phyloP scores from a whole-genome alignment of 2,888 invertebrate genomes.

The Buathra laborator region DNA sequence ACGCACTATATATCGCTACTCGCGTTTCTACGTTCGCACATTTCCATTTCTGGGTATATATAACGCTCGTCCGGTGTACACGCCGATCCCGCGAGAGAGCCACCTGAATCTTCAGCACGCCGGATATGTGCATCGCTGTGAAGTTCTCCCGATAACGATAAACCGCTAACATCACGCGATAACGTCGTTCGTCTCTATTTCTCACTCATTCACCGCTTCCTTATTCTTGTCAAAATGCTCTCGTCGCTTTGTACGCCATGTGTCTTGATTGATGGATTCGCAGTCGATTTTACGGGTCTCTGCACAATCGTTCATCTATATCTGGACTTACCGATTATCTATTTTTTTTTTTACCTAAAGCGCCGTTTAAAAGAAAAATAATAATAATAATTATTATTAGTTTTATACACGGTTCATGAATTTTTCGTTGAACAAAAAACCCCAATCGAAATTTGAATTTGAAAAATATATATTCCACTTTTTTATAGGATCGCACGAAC shows the following conservation, averaged over 20 bases:
- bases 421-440: too few species aligned
- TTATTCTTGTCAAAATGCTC: neutral
- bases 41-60: constrained; percentile 17
- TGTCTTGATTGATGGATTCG: constrained; percentile 17
- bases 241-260: neutral
- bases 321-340: neutral
- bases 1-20: neutral
- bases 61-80: constrained; percentile 9
- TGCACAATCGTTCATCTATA: neutral
- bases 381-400: too few species aligned
- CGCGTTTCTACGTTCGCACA: constrained; percentile 11
- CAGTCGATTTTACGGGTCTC: neutral
- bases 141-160: constrained; percentile 52
- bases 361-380: neutral
- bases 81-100: constrained; percentile 10
- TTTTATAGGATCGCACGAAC: too few species aligned
- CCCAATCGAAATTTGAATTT: too few species aligned
- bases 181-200: constrained; percentile 55
- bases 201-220: constrained; percentile 19
- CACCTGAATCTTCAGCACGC: constrained; percentile 40
- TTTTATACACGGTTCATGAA: too few species aligned
- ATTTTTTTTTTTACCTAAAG: too few species aligned
- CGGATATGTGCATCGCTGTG: constrained; percentile 60
- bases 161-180: constrained; percentile 64
- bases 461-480: too few species aligned